Evolutionary conservation across 2,113 vertebrate genomes (phyloP).

Genomic region (Nycticebus coucang): DNA sequence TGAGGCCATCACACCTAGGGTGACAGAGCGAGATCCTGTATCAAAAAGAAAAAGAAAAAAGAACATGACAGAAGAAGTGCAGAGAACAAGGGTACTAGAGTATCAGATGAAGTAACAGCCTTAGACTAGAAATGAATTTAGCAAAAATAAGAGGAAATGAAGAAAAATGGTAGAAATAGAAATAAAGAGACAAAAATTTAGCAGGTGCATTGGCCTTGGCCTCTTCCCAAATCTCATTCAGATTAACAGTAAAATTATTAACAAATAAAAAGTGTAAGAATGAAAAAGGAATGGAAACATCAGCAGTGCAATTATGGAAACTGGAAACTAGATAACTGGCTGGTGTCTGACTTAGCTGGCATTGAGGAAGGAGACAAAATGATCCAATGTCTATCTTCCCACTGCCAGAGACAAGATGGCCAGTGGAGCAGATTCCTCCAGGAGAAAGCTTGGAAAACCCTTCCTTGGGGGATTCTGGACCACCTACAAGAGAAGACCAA

Average conservation of each 20-base stretch:
- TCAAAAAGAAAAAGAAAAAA: too few species aligned
- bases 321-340: not conserved
- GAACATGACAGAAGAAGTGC: not conserved
- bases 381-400: not conserved
- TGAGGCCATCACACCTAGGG: too few species aligned
- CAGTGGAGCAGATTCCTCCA: fast-evolving
- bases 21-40: too few species aligned
- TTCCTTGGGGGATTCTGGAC: not conserved
- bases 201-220: not conserved
- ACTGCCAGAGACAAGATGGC: not conserved
- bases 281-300: not conserved
- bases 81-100: not conserved
- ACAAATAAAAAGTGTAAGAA: not conserved
- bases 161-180: not conserved
- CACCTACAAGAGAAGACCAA: not conserved
- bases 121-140: not conserved
- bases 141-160: not conserved
- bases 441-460: not conserved
- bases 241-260: not conserved
- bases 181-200: not conserved
- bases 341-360: not conserved
- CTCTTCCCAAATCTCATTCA: not conserved
- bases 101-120: not conserved
- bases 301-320: not conserved
- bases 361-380: not conserved